Evolutionary conservation across 2,888 invertebrate genomes (phyloP), one percentile per base, ranked within the genome.

Genomic region (Apodemia mormo): DNA sequence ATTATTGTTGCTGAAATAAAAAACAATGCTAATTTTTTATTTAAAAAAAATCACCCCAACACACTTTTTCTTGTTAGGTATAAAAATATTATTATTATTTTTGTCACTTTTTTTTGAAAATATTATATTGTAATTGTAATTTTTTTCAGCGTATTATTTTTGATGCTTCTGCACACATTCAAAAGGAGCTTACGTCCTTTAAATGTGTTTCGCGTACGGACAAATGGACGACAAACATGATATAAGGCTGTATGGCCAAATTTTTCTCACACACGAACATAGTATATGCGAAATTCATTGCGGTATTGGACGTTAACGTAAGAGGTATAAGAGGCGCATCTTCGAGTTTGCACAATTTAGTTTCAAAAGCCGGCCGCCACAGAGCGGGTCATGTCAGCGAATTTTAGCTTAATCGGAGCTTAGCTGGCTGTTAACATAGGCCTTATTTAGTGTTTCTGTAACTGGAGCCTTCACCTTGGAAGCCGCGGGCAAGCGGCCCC

Each of bases 311-410:
- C 84, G 87, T 89, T 88, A 91, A 90, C 89, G 86, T 91, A 92
- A 91, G 92, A 92, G 88, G 85, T 93, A 93, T 93, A 93, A 92
- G 92, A 92, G 86, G 89, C 90, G 88, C 92, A 92, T 93, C 92
- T 92, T 92, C 82, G 87, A 86, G 84, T 93, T 92, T 92, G 91
- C 90, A 92, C 92, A 92, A 85, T 89, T 93, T 89, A 92, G 92
- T 93, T 86, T 86, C 84, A 86, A 87, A 90, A 89, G 89, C 84
- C 87, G 88, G 82, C 84, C 88, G 90, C 84, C 77, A 81, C 86
- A 80, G 89, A 85, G 88, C 89, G 90, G 89, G 88, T 82, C 87
- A 89, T 88, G 90, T 88, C 86, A 80, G 88, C 86, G 84, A 87
- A 85, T 85, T 87, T 85, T 81, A 83, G 79, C 85, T 80, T 78